These are phyloP conservation scores for Rhimphoctona megacephalus DNA, from an alignment of 2,888 invertebrate genomes.

Conservation along the genomic window DNA sequence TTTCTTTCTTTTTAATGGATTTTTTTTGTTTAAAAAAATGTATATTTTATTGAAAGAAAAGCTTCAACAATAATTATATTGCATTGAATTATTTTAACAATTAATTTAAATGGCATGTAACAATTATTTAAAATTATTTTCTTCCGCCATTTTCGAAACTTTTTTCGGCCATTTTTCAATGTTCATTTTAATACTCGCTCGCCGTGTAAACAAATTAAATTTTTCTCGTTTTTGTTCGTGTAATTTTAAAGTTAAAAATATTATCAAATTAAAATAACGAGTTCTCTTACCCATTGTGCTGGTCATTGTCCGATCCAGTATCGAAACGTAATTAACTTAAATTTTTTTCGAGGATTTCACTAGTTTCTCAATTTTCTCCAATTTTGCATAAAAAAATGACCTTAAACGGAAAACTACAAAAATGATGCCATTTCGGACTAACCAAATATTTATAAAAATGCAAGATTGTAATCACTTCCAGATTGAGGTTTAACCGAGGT, in stretches of 20 bases:
- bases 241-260: not conserved
- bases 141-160: not conserved
- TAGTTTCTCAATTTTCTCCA: not conserved
- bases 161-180: not conserved
- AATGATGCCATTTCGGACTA: not conserved
- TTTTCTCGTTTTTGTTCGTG: not conserved
- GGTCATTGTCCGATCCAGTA: not conserved
- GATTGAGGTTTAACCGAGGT: not conserved
- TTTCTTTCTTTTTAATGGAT: not conserved
- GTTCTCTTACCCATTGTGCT: slow-evolving; percentile 7
- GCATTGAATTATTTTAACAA: not conserved
- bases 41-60: not conserved
- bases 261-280: not conserved
- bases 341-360: not conserved
- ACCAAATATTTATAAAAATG: not conserved
- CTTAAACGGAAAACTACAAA: not conserved
- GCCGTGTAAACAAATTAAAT: not conserved
- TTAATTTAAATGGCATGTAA: not conserved
- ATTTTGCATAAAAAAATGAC: not conserved
- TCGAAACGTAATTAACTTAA: not conserved
- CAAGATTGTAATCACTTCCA: not conserved
- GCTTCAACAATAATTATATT: not conserved
- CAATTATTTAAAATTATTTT: not conserved
- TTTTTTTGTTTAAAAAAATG: not conserved
- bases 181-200: not conserved